These are phyloP conservation scores for Hetaerina americana DNA, from an alignment of 1,140 invertebrate genomes.

Conservation along the genomic window DNA sequence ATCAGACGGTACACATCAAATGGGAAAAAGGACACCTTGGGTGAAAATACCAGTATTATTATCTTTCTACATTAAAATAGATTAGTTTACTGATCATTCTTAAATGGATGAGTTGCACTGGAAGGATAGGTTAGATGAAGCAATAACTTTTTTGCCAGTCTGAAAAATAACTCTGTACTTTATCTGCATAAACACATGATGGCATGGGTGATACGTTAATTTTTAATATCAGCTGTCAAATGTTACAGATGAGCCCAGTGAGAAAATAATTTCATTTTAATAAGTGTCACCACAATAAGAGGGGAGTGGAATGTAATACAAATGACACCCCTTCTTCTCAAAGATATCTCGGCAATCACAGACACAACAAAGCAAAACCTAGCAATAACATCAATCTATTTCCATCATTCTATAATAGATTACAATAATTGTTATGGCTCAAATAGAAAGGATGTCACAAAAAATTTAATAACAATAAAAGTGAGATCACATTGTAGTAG, in stretches of 20 bases:
- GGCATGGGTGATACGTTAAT: neutral
- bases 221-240: neutral
- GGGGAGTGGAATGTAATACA: neutral
- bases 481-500: too few species aligned
- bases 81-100: neutral
- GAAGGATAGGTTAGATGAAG: neutral
- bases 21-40: too few species aligned
- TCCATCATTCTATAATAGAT: too few species aligned
- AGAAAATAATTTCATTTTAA: neutral
- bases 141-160: neutral
- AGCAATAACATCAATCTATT: neutral
- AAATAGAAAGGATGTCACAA: too few species aligned
- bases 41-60: neutral
- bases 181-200: neutral
- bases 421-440: too few species aligned
- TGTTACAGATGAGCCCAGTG: neutral
- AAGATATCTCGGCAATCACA: neutral
- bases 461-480: too few species aligned
- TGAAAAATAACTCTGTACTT: neutral
- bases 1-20: too few species aligned
- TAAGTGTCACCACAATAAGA: neutral
- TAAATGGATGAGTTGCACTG: neutral
- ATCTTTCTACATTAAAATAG: neutral
- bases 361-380: neutral
- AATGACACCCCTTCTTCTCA: neutral